Conservation (phyloP, 2,888 invertebrate species). For the Acleris emargana region DNA sequence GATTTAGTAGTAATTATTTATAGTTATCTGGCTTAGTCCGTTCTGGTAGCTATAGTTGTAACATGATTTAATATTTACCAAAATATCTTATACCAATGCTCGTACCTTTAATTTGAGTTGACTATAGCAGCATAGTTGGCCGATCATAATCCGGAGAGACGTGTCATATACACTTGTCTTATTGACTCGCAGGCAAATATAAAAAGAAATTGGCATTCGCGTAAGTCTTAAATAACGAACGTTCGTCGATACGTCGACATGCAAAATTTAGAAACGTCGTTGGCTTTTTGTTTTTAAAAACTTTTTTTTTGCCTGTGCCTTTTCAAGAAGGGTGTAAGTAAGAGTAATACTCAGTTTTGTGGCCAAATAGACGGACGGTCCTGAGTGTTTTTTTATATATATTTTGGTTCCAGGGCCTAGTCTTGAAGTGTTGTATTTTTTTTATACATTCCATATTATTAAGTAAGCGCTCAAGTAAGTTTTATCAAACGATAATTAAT, state of each 20-base stretch:
- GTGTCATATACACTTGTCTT: not conserved
- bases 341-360: conserved; percentile 32
- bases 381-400: conserved; percentile 33
- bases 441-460: conserved; percentile 33
- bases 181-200: not conserved
- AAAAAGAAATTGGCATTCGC: too few species aligned
- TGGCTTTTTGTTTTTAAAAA: too few species aligned
- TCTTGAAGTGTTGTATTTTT: conserved; percentile 26
- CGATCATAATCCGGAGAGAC: not conserved
- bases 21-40: conserved; percentile 48
- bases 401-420: conserved; percentile 24
- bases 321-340: not conserved
- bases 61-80: conserved; percentile 74
- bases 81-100: conserved; percentile 82
- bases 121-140: conserved; percentile 40
- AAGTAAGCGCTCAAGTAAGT: conserved; percentile 39
- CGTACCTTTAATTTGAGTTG: conserved; percentile 61
- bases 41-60: conserved; percentile 74
- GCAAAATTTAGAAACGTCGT: too few species aligned
- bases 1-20: conserved; percentile 50
- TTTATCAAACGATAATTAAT: conserved; percentile 25
- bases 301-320: too few species aligned
- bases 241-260: too few species aligned
- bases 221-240: too few species aligned
- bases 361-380: conserved; percentile 31